These are phyloP conservation scores for Xenopus laevis DNA, from an alignment of 2,113 vertebrate species.

Conservation along the genomic window DNA sequence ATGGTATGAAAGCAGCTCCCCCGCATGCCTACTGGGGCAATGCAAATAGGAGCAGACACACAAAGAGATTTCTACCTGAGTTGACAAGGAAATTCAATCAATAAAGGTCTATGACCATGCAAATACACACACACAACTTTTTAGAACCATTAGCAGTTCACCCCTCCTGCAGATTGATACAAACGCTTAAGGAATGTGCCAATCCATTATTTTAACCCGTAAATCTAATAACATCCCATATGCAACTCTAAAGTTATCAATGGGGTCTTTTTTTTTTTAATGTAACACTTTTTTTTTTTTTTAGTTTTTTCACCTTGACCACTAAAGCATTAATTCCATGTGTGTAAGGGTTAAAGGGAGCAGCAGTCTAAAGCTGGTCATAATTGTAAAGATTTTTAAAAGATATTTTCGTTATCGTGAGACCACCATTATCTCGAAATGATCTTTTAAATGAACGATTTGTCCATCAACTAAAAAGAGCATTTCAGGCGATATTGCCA, in stretches of 20 bases:
- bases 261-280: too few species aligned
- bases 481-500: too few species aligned
- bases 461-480: too few species aligned
- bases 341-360: too few species aligned
- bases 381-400: too few species aligned
- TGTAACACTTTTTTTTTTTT: too few species aligned
- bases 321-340: too few species aligned
- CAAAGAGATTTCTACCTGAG: slow-evolving; percentile 81
- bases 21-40: background rate
- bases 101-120: slow-evolving; percentile 85
- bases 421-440: too few species aligned
- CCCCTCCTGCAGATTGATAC: slow-evolving; percentile 7
- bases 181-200: slow-evolving; percentile 70
- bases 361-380: too few species aligned
- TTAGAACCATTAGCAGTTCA: slow-evolving; percentile 73
- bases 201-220: slow-evolving; percentile 71
- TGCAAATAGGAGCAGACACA: slow-evolving; percentile 53
- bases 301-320: too few species aligned
- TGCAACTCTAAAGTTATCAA: background rate
- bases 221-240: slow-evolving; percentile 55
- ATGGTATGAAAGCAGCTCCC: slow-evolving; percentile 1
- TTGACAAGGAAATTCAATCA: slow-evolving; percentile 82
- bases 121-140: slow-evolving; percentile 67
- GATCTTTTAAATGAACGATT: too few species aligned
- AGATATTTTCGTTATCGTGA: too few species aligned